Evolutionary conservation across 1,140 invertebrate genomes (phyloP).

Genomic region (Venustaconcha ellipsiformis): DNA sequence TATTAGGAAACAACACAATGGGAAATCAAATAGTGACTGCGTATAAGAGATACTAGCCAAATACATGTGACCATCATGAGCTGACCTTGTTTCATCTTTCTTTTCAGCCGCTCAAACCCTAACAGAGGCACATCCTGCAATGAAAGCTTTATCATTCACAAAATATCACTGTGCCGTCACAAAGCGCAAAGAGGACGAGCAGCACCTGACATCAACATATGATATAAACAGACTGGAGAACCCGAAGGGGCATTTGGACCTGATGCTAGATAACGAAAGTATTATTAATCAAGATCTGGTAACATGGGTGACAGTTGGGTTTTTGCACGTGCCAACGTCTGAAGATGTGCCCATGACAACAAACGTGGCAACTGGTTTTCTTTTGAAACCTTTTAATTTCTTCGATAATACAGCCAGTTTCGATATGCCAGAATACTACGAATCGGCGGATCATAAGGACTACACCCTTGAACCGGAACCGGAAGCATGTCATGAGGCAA

Average conservation of each 20-base stretch:
- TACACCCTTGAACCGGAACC: too few species aligned
- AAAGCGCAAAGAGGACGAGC: conserved; percentile 30
- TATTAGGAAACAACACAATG: too few species aligned
- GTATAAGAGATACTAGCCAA: too few species aligned
- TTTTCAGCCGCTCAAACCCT: conserved; percentile 9
- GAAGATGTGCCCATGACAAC: conserved; percentile 33
- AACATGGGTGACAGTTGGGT: conserved; percentile 31
- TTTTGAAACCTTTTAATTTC: conserved; percentile 31
- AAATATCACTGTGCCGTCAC: conserved; percentile 36
- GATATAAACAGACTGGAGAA: conserved; percentile 29
- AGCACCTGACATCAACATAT: conserved; percentile 12
- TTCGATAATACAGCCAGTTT: conserved; percentile 26
- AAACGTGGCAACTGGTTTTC: conserved; percentile 12
- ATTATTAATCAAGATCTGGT: conserved; percentile 23
- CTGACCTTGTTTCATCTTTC: too few species aligned
- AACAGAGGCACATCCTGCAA: conserved; percentile 25
- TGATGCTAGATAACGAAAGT: conserved; percentile 15
- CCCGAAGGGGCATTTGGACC: conserved; percentile 16
- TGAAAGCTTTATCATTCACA: conserved; percentile 29
- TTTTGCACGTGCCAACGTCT: conserved; percentile 25
- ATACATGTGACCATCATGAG: too few species aligned
- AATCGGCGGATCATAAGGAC: not conserved
- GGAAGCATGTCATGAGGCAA: too few species aligned
- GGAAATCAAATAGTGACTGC: too few species aligned
- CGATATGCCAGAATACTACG: conserved; percentile 17